Conservation (phyloP, 2,888 invertebrate species). For the Dexiosoma caninum region DNA sequence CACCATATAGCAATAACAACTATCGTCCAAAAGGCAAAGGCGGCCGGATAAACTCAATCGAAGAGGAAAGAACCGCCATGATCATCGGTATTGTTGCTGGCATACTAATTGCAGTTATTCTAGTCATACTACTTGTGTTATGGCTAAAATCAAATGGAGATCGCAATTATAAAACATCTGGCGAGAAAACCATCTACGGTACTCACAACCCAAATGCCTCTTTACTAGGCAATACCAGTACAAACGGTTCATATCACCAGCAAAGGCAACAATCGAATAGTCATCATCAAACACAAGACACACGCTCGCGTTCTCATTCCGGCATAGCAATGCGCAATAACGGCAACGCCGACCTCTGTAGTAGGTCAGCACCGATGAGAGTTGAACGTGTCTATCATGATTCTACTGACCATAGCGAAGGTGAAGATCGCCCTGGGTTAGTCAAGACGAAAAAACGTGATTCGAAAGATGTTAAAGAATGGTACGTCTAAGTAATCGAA, state of each 20-base stretch:
- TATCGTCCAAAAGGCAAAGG: slow-evolving; percentile 76
- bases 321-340: slow-evolving; percentile 68
- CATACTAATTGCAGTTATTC: slow-evolving; percentile 91
- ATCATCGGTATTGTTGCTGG: slow-evolving; percentile 94
- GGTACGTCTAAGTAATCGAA: slow-evolving; percentile 88
- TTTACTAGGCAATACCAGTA: slow-evolving; percentile 83
- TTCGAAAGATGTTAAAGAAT: slow-evolving; percentile 95
- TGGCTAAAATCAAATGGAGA: slow-evolving; percentile 92
- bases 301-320: slow-evolving; percentile 68
- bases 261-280: slow-evolving; percentile 73
- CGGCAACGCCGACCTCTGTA: slow-evolving; percentile 62
- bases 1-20: slow-evolving; percentile 74
- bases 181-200: slow-evolving; percentile 84
- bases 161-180: slow-evolving; percentile 95
- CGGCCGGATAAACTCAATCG: slow-evolving; percentile 82
- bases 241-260: slow-evolving; percentile 78
- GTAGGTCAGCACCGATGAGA: slow-evolving; percentile 52
- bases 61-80: slow-evolving; percentile 86
- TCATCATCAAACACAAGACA: slow-evolving; percentile 70
- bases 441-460: slow-evolving; percentile 84
- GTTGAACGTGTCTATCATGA: slow-evolving; percentile 64
- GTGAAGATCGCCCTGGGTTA: slow-evolving; percentile 77
- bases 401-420: slow-evolving; percentile 73
- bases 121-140: slow-evolving; percentile 92
- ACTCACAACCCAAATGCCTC: slow-evolving; percentile 88